Conservation (phyloP, 2,113 vertebrate genomes). For the Bothrops jararaca region DNA sequence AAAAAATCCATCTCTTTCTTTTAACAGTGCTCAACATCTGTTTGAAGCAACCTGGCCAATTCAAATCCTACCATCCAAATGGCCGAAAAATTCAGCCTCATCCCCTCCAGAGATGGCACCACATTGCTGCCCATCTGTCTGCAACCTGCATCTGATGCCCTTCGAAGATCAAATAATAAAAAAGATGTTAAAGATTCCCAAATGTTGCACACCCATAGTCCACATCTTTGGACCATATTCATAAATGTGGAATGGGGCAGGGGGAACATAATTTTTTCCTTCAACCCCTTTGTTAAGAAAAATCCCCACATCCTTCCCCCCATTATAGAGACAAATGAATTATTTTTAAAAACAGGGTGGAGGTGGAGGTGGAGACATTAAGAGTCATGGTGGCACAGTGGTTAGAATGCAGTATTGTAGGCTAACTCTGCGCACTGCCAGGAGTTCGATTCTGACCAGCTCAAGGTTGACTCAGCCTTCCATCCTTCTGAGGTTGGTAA, state of each 20-base stretch:
- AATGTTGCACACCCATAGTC: neutral
- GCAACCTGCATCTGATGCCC: neutral
- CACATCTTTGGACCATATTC: neutral
- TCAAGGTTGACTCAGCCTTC: too few relatives aligned
- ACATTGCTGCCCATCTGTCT: neutral
- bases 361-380: neutral
- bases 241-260: neutral
- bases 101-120: neutral
- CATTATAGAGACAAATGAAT: neutral
- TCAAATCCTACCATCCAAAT: neutral
- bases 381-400: too few relatives aligned
- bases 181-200: neutral
- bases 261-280: neutral
- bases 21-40: neutral
- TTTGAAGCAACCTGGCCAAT: neutral
- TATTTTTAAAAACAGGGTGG: neutral
- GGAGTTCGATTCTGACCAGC: too few relatives aligned
- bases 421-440: too few relatives aligned
- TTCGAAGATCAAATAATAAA: neutral
- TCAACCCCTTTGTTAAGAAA: neutral
- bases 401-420: too few relatives aligned
- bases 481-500: too few relatives aligned
- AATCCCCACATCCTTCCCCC: neutral
- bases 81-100: neutral
- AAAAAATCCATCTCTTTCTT: neutral